Evolutionary conservation across 2,797 vertebrate genomes (phyloP), one percentile per base, ranked within the genome.

Genomic region (Pogoniulus pusillus): DNA sequence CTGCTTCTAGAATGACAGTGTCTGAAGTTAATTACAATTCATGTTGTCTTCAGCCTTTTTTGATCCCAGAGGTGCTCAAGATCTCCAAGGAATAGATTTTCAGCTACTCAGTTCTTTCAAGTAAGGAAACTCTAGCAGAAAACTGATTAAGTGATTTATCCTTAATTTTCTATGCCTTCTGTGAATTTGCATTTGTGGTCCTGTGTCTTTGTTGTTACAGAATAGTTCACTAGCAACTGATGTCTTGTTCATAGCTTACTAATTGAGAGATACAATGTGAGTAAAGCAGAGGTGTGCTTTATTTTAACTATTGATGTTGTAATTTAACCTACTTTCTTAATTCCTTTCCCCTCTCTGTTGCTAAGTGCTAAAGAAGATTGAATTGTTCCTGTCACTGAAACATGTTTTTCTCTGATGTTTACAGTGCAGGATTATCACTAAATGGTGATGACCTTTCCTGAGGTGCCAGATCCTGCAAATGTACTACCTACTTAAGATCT

Each of bases 291-390:
- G 14, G 29, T 55, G 15, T 78, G 17, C 57, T 86, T 82, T 41
- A n/a, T 69, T 84, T 85, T 76, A 85, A 77, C 80, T 80, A 80
- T 24, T 54, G 64, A 80, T 87, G n/a, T 58, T 90, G 43, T 24
- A 71, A 34, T 89, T 87, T 86, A 53, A 34, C 85, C 7, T n/a
- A 71, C 4, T 51, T 68, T 27, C 39, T 87, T 73, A 68, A 73
- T 76, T 24, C 12, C 27, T 73, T 55, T 76, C 53, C 24, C 13
- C 14, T 22, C 3, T 47, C 18, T 69, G 7, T 10, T 65, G 5
- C n/a, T 84, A 35, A 26, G 16, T 58, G 57, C 19, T 73, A 22
- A 69, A 66, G n/a, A 47, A 47, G 58, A 34, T 35, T 26, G 34
- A 37, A 41, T 55, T 60, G 20, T 51, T 74, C 39, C 68, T 82